Evolutionary conservation across 1,140 invertebrate species (phyloP), one percentile per base, ranked within the genome.

Genomic region (Euura saliciscinereae): DNA sequence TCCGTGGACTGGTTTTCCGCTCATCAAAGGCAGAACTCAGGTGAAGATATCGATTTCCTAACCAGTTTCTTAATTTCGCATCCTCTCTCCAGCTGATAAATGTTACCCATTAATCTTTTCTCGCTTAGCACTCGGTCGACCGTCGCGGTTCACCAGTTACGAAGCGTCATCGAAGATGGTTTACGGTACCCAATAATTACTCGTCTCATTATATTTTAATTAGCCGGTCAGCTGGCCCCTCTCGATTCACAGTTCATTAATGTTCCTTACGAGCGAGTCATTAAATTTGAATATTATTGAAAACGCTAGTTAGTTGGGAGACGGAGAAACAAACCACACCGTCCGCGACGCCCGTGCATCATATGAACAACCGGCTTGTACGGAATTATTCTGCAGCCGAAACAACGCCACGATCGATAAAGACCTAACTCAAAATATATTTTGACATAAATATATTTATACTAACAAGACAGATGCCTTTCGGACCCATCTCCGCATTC

Each of bases 161-260:
- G 44, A 75, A 71, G 71, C 73, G 76, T 46, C 73, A 45, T 51
- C 69, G 68, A 69, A 71, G 44, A 77, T 78, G 77, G 73, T 84
- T 83, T 82, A 84, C 82, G 83, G 83, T 77, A 66, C 75, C 71
- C 75, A 75, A 82, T 83, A 84, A 86, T 86, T 84, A 84, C 80
- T 80, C 77, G 78, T 80, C 85, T 86, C 85, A 84, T 86, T 86
- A 86, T 85, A 85, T 85, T 85, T 85, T 86, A 85, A 86, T 86
- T 85, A 85, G 83, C 79, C 70, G 77, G 72, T 73, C 71, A 73
- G 73, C 28, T 28, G 28, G 73, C 77, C 65, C 75, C 70, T 74
- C 65, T 75, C 77, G 78, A 84, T 82, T 79, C 77, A 72, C 75
- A 76, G 71, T 82, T 85, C 84, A 81, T 84, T 85, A 84, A 85